Conservation (phyloP, 2,797 vertebrate genomes). For the Trichosurus vulpecula region DNA sequence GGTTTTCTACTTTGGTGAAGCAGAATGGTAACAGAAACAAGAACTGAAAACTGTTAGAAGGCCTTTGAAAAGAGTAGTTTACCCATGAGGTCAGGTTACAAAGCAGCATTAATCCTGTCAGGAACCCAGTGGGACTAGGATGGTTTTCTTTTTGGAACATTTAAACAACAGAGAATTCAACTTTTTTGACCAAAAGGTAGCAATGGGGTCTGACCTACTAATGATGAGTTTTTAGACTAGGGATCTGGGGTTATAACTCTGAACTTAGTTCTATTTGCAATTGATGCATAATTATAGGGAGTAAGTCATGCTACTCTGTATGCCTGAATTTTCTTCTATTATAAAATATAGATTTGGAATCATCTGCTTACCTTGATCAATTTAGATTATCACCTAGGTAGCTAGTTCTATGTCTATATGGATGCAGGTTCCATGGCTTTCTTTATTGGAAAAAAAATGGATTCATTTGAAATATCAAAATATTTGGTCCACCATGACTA, state of each 20-base stretch:
- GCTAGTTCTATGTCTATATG: neutral
- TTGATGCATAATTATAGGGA: slow-evolving; percentile 20
- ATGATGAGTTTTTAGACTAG: slow-evolving; percentile 60
- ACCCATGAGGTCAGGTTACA: slow-evolving; percentile 60
- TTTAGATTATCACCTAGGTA: neutral
- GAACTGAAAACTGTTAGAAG: slow-evolving; percentile 48
- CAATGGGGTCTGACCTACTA: slow-evolving; percentile 45
- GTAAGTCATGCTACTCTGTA: slow-evolving; percentile 5
- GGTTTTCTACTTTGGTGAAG: slow-evolving; percentile 69
- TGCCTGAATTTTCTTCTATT: neutral
- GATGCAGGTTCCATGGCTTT: slow-evolving; percentile 24
- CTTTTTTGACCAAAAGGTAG: slow-evolving; percentile 55
- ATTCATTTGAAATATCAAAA: slow-evolving; percentile 60
- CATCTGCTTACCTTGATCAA: neutral
- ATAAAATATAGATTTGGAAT: neutral
- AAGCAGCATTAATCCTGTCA: slow-evolving; percentile 52
- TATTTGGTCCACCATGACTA: slow-evolving; percentile 5
- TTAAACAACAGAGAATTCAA: slow-evolving; percentile 63
- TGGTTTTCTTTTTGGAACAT: slow-evolving; percentile 57
- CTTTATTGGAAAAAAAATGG: slow-evolving; percentile 23
- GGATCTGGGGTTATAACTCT: slow-evolving; percentile 60
- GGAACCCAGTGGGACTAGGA: slow-evolving; percentile 30
- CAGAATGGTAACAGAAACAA: slow-evolving; percentile 53
- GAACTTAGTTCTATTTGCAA: slow-evolving; percentile 22
- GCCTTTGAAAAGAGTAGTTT: slow-evolving; percentile 55